These are phyloP conservation scores for Colinus virginianus DNA, from an alignment of 2,113 vertebrate genomes.

Conservation along the genomic window DNA sequence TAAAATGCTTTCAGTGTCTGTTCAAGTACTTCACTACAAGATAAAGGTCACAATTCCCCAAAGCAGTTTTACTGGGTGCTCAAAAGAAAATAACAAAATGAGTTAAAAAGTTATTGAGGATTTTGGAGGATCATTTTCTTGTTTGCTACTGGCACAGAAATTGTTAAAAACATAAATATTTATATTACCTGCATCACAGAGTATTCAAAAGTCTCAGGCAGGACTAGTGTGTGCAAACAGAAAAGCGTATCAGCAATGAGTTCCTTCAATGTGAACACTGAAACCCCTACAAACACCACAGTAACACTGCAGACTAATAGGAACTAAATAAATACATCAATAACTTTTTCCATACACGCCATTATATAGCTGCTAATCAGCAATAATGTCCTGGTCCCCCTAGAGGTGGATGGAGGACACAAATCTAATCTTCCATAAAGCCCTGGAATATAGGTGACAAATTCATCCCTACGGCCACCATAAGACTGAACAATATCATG, in stretches of 20 bases:
- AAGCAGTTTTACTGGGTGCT: neutral
- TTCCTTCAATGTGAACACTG: neutral
- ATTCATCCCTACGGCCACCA: neutral
- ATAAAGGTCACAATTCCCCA: neutral
- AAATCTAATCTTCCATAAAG: neutral
- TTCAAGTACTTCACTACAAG: neutral
- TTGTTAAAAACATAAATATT: neutral
- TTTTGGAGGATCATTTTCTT: neutral
- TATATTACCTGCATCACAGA: neutral
- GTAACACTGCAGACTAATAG: neutral
- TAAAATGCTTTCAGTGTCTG: neutral
- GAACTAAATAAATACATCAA: neutral
- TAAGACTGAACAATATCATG: neutral
- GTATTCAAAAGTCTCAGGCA: neutral
- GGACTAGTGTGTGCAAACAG: neutral
- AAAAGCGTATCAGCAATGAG: neutral
- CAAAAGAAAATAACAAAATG: neutral
- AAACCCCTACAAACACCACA: neutral
- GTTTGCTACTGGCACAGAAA: neutral
- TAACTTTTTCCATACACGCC: neutral
- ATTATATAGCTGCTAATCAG: neutral
- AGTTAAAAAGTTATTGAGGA: neutral
- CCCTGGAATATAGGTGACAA: neutral
- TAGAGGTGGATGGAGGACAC: neutral
- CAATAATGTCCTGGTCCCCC: neutral